Percentiles rank a stretch among this genome's conserved stretches.
phyloP scores from a whole-genome alignment of 2,888 invertebrate genomes.

The Meghimatium bilineatum region DNA sequence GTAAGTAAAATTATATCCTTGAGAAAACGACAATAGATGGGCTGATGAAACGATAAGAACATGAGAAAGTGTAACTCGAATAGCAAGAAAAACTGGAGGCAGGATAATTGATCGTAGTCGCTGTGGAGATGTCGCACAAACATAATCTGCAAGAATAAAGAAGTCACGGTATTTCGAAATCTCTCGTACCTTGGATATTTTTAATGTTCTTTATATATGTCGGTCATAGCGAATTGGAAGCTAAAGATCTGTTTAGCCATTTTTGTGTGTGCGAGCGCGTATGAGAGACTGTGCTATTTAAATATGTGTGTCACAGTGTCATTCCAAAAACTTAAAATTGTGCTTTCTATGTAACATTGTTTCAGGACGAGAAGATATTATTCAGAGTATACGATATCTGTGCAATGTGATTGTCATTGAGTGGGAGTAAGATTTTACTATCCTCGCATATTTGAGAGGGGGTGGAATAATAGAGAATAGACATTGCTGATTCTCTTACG shows the following conservation, averaged over 20 bases:
- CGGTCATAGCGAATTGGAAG: background rate
- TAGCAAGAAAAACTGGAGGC: background rate
- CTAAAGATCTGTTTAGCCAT: background rate
- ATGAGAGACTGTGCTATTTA: too few relatives aligned
- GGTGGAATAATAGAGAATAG: background rate
- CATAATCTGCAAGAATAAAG: background rate
- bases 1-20: too few relatives aligned
- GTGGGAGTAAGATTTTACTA: background rate
- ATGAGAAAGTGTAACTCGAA: background rate
- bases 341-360: background rate
- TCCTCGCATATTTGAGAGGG: background rate
- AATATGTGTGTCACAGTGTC: background rate
- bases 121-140: background rate
- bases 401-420: background rate
- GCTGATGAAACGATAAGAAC: too few relatives aligned
- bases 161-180: background rate
- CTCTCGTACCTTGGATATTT: background rate
- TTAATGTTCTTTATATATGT: background rate
- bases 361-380: background rate
- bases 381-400: background rate
- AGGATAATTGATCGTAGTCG: background rate
- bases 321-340: background rate
- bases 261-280: background rate
- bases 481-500: background rate
- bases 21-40: too few relatives aligned